These are phyloP conservation scores for Sesia bembeciformis DNA, from an alignment of 2,888 invertebrate genomes.

Conservation along the genomic window DNA sequence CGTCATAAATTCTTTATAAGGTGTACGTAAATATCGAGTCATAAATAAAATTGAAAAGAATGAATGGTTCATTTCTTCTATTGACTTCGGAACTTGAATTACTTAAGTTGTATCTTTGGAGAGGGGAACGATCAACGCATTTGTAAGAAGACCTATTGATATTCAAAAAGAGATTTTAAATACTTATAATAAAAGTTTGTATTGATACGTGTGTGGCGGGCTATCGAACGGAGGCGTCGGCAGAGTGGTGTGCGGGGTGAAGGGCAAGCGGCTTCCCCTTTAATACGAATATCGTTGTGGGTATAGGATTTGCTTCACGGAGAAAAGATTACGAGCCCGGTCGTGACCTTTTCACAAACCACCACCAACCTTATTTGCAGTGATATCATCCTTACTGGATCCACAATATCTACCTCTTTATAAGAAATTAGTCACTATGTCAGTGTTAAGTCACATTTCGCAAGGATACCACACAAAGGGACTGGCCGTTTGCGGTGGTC, in stretches of 20 bases:
- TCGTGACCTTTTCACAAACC: conserved; percentile 18
- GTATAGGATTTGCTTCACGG: conserved; percentile 37
- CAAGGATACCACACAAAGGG: no score
- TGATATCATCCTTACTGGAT: no score
- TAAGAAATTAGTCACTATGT: no score
- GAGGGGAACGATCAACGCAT: conserved; percentile 14
- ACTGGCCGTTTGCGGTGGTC: no score
- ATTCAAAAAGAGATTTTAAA: conserved; percentile 38
- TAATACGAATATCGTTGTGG: conserved; percentile 40
- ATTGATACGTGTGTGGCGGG: conserved; percentile 19
- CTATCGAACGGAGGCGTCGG: conserved; percentile 2
- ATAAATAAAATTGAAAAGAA: no score
- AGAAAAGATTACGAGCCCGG: conserved; percentile 35
- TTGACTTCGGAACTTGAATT: not conserved
- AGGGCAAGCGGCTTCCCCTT: conserved; percentile 17
- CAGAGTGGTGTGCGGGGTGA: conserved; percentile 6
- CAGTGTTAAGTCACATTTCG: no score
- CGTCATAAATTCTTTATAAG: no score
- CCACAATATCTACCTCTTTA: no score
- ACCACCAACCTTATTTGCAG: no score
- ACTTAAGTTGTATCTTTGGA: not conserved
- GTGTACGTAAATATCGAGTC: no score
- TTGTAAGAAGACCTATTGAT: conserved; percentile 25
- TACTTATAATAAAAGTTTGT: conserved; percentile 35
- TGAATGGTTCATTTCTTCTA: no score